A percentile compares a stretch with the other conserved stretches of the same genome.
phyloP scores from a whole-genome alignment of 2,113 vertebrate species.

The Machaerirhynchus nigripectus region DNA sequence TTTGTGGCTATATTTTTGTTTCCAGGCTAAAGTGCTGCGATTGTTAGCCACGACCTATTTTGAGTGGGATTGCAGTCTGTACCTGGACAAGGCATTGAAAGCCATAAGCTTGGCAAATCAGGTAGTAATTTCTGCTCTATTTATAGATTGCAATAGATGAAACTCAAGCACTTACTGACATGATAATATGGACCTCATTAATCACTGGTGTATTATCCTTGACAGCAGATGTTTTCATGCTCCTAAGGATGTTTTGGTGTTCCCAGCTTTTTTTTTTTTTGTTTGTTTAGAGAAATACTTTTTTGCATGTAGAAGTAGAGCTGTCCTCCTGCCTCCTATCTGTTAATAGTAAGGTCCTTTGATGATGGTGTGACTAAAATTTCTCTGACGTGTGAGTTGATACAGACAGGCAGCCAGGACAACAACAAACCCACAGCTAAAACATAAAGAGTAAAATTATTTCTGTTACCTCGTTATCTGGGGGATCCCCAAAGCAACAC shows the following conservation, averaged over 20 bases:
- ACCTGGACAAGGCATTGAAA: slow-evolving; percentile 81
- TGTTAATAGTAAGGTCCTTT: not conserved
- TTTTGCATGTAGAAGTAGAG: not conserved
- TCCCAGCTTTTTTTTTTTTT: not conserved
- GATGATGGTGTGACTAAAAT: not conserved
- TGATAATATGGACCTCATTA: not conserved
- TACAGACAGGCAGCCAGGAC: not conserved
- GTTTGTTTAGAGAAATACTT: not conserved
- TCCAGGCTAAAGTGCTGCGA: slow-evolving; percentile 86
- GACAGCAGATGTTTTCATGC: not conserved
- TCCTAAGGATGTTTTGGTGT: not conserved
- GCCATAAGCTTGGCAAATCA: slow-evolving; percentile 85
- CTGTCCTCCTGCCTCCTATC: not conserved
- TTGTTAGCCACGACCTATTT: slow-evolving; percentile 85
- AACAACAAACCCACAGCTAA: not conserved
- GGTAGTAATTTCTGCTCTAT: slow-evolving; percentile 57
- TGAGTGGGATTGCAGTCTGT: slow-evolving; percentile 78
- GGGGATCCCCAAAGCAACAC: not conserved
- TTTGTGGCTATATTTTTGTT: not conserved
- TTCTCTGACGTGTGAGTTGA: not conserved
- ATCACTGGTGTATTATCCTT: not conserved
- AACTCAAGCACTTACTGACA: not conserved
- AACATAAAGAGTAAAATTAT: not conserved
- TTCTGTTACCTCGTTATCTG: not conserved
- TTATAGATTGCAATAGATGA: not conserved